Conservation (phyloP, 2,113 vertebrate genomes). For the Oreochromis niloticus region DNA sequence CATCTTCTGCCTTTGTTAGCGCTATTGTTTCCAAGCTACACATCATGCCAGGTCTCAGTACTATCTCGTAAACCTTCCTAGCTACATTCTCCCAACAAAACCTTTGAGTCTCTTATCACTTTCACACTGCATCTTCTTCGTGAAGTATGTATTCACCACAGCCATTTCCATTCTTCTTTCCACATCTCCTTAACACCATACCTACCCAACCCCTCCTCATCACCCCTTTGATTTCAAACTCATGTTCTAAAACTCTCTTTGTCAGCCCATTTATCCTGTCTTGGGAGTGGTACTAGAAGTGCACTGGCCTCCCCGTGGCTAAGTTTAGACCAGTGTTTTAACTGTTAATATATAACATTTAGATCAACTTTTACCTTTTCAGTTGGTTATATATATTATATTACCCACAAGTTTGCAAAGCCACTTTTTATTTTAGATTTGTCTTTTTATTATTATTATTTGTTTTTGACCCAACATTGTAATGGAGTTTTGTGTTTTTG, state of each 20-base stretch:
- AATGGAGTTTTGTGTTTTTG: neutral
- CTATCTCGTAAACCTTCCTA: neutral
- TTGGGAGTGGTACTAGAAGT: neutral
- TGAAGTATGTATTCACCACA: neutral
- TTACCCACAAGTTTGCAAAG: neutral
- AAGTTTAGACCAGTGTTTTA: neutral
- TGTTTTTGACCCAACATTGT: neutral
- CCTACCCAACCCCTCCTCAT: neutral
- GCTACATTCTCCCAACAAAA: neutral
- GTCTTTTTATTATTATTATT: neutral
- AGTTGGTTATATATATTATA: neutral
- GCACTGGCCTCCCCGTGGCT: neutral
- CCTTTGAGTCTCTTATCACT: neutral
- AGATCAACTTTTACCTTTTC: neutral
- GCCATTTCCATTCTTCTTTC: neutral
- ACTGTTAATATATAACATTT: neutral
- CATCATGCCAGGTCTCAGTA: neutral
- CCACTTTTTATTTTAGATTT: neutral
- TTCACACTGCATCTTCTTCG: neutral
- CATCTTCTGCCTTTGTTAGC: neutral
- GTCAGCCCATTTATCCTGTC: neutral
- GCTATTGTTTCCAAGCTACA: neutral
- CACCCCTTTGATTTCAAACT: neutral
- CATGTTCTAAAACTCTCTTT: neutral
- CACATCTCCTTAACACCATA: neutral